A percentile compares a stretch with the other conserved stretches of the same genome.
Evolutionary conservation across 2,888 invertebrate genomes (phyloP).

Genomic region (Pterobdella sp.): DNA sequence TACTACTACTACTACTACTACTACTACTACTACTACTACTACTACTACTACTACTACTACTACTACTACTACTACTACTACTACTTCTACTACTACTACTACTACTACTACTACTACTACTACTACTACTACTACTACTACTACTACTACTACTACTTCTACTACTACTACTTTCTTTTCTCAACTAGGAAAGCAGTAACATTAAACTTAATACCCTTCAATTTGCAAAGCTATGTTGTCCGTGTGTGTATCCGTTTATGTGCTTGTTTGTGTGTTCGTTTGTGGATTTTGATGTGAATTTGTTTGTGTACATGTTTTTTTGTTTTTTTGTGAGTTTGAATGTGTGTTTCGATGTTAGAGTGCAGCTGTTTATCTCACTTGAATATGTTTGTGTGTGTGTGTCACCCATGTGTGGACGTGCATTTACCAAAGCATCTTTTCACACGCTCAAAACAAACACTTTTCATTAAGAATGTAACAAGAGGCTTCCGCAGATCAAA

Average conservation of each 20-base stretch:
- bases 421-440: background rate
- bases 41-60: constrained; percentile 27
- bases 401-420: background rate
- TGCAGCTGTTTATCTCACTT: background rate
- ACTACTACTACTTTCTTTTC: constrained; percentile 27
- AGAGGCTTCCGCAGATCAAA: too few relatives aligned
- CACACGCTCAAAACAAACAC: too few relatives aligned
- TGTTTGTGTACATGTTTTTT: background rate
- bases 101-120: constrained; percentile 27
- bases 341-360: background rate
- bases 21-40: constrained; percentile 23
- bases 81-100: constrained; percentile 27
- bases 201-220: too few relatives aligned
- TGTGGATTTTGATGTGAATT: background rate
- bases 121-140: constrained; percentile 29
- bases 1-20: constrained; percentile 28
- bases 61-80: constrained; percentile 27
- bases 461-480: too few relatives aligned
- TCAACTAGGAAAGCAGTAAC: background rate
- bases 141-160: constrained; percentile 29
- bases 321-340: too few relatives aligned
- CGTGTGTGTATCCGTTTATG: constrained; percentile 4
- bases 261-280: constrained; percentile 11
- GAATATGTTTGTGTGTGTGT: background rate
- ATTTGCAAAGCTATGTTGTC: too few relatives aligned